Evolutionary conservation across 2,113 vertebrate genomes (phyloP), one percentile per base, ranked within the genome.

Genomic region (Arenaria interpres): DNA sequence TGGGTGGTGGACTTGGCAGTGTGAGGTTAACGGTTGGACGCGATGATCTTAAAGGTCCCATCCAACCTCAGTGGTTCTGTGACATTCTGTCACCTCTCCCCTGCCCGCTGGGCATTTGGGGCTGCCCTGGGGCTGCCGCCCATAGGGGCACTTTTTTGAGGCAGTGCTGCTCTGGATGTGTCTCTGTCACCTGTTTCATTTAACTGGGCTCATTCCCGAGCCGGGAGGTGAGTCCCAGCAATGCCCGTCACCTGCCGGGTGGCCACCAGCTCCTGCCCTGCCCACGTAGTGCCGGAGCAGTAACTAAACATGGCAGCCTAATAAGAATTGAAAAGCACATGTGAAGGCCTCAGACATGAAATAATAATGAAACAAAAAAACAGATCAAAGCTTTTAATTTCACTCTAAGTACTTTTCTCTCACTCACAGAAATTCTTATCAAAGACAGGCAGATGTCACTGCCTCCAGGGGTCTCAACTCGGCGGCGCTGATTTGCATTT

Each of bases 371-470:
- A 89, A 92, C 63, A 86, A 83, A 90, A 82, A 85, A 62, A 2
- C 30, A 89, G 66, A 96, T 81, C 91, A 95, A 91, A 93, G 91
- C 80, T 85, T 93, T 88, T 92, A 86, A 95, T 94, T 93, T 95
- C 73, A 50, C 74, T 94, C 32, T 63, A 67, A 86, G 66, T 91
- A 41, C 85, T 91, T 95, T 51, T 32, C 60, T 90, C 54, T 84
- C 78, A 35, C 46, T 54, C 69, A 85, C n/a, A 96, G 88, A 92
- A 96, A 86, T 88, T 76, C 88, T 92, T 96, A 88, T 92, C 96
- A 96, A 95, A 95, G 96, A 74, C 77, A 83, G 84, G 73, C 89
- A 96, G 93, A 93, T 92, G 91, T 92, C 54, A 50, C 64, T 89
- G 88, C 91, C 86, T 90, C 76, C 74, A 82, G 89, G 94, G 89